Evolutionary conservation across 1,140 invertebrate species (phyloP).

Genomic region (Papilio machaon): DNA sequence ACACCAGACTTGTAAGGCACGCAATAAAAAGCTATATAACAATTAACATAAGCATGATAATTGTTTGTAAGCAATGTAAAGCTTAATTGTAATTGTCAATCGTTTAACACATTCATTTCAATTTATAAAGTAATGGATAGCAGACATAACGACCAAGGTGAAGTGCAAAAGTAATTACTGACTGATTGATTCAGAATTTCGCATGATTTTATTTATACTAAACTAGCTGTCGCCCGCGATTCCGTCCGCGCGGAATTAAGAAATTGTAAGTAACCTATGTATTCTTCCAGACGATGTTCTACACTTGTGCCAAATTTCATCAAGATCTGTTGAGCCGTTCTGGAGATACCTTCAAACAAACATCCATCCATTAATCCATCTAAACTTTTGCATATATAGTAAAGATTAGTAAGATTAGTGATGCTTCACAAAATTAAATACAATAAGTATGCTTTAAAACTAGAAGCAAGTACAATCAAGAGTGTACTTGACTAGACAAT

Average conservation of each 20-base stretch:
- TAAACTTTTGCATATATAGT: too few species aligned
- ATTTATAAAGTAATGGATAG: constrained; percentile 10
- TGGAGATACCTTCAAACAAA: too few species aligned
- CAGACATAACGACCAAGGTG: constrained; percentile 5
- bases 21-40: not conserved
- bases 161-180: not conserved
- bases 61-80: constrained; percentile 13
- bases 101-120: constrained; percentile 13
- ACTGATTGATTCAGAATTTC: not conserved
- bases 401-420: too few species aligned
- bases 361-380: too few species aligned
- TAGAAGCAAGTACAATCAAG: not conserved
- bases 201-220: not conserved
- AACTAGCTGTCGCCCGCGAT: too few species aligned
- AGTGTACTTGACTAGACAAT: not conserved
- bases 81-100: constrained; percentile 12
- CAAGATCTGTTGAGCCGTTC: too few species aligned
- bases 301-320: too few species aligned
- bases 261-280: too few species aligned
- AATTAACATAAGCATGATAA: constrained; percentile 4
- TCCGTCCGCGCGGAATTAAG: too few species aligned
- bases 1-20: not conserved
- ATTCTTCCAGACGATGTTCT: too few species aligned
- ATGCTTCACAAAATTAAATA: too few species aligned
- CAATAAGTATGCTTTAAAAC: not conserved